These are phyloP conservation scores for Bryconaethiops microstoma DNA, from an alignment of 2,797 vertebrate species.

Conservation along the genomic window DNA sequence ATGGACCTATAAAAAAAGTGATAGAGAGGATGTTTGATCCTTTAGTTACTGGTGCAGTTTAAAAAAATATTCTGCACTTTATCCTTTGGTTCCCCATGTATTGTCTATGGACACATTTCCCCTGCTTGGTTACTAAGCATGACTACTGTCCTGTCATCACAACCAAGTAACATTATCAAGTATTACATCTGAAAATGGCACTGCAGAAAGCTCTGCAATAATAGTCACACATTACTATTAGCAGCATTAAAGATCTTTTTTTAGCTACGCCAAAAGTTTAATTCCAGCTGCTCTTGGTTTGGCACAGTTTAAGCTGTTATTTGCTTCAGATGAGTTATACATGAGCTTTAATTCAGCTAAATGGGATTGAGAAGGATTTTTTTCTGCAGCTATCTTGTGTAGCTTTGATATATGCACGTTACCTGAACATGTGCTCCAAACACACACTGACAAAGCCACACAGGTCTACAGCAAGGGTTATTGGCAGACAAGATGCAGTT, in stretches of 20 bases:
- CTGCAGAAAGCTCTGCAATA: neutral
- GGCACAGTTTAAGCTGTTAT: neutral
- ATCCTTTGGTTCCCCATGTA: neutral
- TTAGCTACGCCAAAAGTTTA: neutral
- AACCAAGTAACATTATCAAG: neutral
- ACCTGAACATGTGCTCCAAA: constrained; percentile 7
- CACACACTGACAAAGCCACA: neutral
- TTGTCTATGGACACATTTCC: neutral
- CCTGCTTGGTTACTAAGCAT: neutral
- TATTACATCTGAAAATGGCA: neutral
- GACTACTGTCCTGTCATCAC: neutral
- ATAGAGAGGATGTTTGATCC: neutral
- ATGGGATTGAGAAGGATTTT: constrained; percentile 7
- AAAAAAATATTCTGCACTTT: neutral
- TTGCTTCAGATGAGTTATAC: constrained; percentile 11
- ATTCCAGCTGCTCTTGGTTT: constrained; percentile 7
- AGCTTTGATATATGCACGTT: neutral
- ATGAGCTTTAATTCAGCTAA: constrained; percentile 4
- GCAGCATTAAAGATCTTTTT: neutral
- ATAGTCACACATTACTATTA: neutral
- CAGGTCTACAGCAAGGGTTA: neutral
- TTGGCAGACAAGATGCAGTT: too few relatives aligned
- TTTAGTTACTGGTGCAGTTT: neutral
- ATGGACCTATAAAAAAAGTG: neutral
- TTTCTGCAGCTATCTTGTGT: neutral